Percentiles rank a stretch among this genome's conserved stretches.
Conservation (phyloP, 2,113 vertebrate species). For the Hippocampus zosterae region DNA sequence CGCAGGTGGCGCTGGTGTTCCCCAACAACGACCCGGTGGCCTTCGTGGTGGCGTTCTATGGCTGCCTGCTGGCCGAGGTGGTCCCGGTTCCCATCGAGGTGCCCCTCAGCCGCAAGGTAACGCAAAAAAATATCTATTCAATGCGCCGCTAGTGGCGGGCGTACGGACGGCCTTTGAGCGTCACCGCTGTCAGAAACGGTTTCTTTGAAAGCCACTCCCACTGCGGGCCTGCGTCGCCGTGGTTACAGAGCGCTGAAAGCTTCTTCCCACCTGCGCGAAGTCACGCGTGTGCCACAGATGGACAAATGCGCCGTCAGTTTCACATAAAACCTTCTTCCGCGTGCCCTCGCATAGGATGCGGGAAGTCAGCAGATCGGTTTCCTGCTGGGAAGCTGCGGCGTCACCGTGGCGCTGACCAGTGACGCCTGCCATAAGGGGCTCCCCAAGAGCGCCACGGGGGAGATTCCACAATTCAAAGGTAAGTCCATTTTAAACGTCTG, state of each 20-base stretch:
- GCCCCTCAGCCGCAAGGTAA: conserved; percentile 95
- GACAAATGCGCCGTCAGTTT: not conserved
- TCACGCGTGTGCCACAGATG: not conserved
- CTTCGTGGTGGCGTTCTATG: conserved; percentile 98
- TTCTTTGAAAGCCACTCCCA: not conserved
- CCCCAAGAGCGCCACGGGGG: conserved; percentile 94
- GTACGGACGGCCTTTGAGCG: too few species aligned
- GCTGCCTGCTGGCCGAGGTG: conserved; percentile 93
- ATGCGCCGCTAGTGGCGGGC: not conserved
- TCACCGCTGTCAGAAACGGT: too few species aligned
- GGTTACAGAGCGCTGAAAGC: not conserved
- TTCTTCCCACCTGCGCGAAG: not conserved
- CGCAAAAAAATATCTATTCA: too few species aligned
- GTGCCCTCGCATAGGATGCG: conserved; percentile 77
- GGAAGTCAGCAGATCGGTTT: conserved; percentile 99
- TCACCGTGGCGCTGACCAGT: conserved; percentile 96
- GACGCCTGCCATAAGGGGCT: conserved; percentile 97
- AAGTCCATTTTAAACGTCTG: conserved; percentile 4
- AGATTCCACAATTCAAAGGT: conserved; percentile 98
- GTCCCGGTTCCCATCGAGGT: conserved; percentile 98
- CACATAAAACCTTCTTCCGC: too few species aligned
- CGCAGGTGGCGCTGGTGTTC: conserved; percentile 96
- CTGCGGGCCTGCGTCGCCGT: not conserved
- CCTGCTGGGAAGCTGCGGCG: conserved; percentile 95
- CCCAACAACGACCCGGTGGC: conserved; percentile 98